Percentiles rank a stretch among this genome's conserved stretches.
These are phyloP conservation scores for Drosophila malerkotliana DNA, from an alignment of 1,140 invertebrate genomes.

Conservation along the genomic window DNA sequence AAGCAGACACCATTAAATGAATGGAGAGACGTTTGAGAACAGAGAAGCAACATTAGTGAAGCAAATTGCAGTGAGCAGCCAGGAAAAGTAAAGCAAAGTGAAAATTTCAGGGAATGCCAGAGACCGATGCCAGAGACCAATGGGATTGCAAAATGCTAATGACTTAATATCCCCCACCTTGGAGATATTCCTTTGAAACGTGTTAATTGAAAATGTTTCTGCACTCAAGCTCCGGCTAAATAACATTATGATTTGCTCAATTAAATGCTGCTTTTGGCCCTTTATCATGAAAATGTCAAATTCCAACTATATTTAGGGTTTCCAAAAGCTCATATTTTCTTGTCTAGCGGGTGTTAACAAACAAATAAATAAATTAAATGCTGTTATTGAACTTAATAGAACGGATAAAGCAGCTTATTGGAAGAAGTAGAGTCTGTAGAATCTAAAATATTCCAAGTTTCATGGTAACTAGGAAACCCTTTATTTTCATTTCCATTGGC, in stretches of 20 bases:
- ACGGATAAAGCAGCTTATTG: neutral
- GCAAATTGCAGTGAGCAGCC: slow-evolving; percentile 51
- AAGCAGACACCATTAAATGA: slow-evolving; percentile 59
- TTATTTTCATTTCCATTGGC: slow-evolving; percentile 17
- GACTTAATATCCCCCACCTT: slow-evolving; percentile 41
- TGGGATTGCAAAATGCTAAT: slow-evolving; percentile 38
- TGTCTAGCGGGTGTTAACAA: neutral
- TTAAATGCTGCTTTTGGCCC: slow-evolving; percentile 30
- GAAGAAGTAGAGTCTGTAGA: neutral
- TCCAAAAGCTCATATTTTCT: neutral
- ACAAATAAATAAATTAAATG: neutral
- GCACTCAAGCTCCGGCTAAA: slow-evolving; percentile 21
- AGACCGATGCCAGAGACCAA: neutral
- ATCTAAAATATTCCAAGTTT: slow-evolving; percentile 12
- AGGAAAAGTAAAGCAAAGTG: slow-evolving; percentile 11
- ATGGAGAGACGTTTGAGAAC: slow-evolving; percentile 52
- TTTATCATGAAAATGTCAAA: slow-evolving; percentile 23
- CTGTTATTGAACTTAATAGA: neutral
- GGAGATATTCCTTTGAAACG: slow-evolving; percentile 42
- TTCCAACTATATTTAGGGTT: slow-evolving; percentile 5
- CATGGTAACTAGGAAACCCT: slow-evolving; percentile 13
- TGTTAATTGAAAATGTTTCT: slow-evolving; percentile 47
- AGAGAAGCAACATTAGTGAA: slow-evolving; percentile 61
- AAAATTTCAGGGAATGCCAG: slow-evolving; percentile 19
- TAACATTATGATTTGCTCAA: slow-evolving; percentile 44